Evolutionary conservation across 2,113 vertebrate genomes (phyloP), one percentile per base, ranked within the genome.

Genomic region (Etheostoma spectabile): DNA sequence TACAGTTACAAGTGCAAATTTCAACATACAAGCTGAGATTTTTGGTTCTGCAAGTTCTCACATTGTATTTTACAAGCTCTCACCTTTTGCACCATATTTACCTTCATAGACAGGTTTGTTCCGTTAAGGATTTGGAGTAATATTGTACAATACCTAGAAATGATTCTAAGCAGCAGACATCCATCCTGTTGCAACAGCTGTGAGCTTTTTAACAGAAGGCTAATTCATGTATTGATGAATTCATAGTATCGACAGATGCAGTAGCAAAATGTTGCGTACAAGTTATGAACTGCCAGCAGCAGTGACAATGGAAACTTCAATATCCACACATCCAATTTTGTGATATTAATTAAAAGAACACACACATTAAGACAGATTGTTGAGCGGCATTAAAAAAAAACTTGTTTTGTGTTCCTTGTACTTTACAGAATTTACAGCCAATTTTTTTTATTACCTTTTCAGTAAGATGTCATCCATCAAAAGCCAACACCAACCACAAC

Each of bases 381-480:
- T 61, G 27, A 49, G 3, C 18, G n/a, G 7, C 22, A 22, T 16
- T 16, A 18, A 69, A 27, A 21, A 1, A 1, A 12, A 13, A 53
- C 4, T 60, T 56, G 11, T 55, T 79, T 46, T 67, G 48, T 68
- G 35, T 61, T 61, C 27, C 57, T 69, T 55, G 35, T 35, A 19
- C 67, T 45, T n/a, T 12, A 35, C 52, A 42, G 16, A 71, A 35
- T 56, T 70, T 16, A 7, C 59, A 56, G 18, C 59, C 46, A 52
- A 30, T 49, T 51, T 46, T 87, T 78, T 48, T 63, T 27, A 6
- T 22, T 8, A 33, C 15, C 64, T 65, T 77, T 79, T 82, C 62
- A 88, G 85, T 85, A 79, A 80, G 65, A 77, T 62, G 45, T 83
- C 73, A 74, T 74, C 77, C 74, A 88, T 84, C 81, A 78, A 89